phyloP scores from a whole-genome alignment of 92 coral and sea anemone genomes.

The Epizoanthus stellaris region DNA sequence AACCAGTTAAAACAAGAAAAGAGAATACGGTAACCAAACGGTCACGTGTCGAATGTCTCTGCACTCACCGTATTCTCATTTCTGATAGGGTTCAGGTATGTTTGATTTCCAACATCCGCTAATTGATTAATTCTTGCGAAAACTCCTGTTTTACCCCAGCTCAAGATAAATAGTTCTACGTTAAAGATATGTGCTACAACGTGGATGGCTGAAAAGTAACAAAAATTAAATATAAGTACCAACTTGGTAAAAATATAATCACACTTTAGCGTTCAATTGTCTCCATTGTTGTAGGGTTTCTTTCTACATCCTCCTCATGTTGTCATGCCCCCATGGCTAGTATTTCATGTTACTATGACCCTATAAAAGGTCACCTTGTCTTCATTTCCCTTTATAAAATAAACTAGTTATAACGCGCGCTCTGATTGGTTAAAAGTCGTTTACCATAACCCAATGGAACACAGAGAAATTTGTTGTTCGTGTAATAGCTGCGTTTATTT shows the following conservation, averaged over 20 bases:
- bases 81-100: constrained; percentile 89
- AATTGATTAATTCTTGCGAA: constrained; percentile 59
- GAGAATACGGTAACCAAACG: not conserved
- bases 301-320: no score
- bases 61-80: constrained; percentile 64
- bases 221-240: no score
- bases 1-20: not conserved
- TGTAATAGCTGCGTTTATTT: no score
- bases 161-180: constrained; percentile 75
- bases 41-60: not conserved
- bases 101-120: constrained; percentile 67
- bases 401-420: no score
- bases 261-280: not conserved
- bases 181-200: constrained; percentile 89
- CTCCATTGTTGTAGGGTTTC: no score
- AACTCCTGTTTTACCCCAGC: constrained; percentile 61
- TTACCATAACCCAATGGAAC: no score
- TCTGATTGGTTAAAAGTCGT: no score
- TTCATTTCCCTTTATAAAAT: no score
- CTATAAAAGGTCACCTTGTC: no score
- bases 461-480: no score
- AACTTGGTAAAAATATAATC: not conserved
- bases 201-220: constrained; percentile 71
- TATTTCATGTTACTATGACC: no score
- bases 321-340: no score